A percentile compares a stretch with the other conserved stretches of the same genome.
Conservation (phyloP, 2,888 invertebrate genomes). For the Azorinus chamasolen region DNA sequence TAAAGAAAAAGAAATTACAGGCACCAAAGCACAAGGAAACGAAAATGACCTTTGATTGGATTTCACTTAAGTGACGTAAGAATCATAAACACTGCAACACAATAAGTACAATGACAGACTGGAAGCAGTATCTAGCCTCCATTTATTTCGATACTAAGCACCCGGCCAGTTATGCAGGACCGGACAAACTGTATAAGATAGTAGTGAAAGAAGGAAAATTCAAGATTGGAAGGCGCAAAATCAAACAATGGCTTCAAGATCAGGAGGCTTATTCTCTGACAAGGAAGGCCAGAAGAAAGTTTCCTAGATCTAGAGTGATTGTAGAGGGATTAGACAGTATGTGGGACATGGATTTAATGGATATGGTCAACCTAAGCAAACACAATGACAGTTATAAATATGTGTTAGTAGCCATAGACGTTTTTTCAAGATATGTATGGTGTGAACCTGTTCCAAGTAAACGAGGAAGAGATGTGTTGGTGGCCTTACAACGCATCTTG, state of each 20-base stretch:
- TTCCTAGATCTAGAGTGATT: too few relatives aligned
- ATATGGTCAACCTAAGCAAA: slow-evolving; percentile 22
- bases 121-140: slow-evolving; percentile 6
- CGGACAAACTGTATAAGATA: slow-evolving; percentile 11
- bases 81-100: too few relatives aligned
- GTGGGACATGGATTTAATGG: slow-evolving; percentile 46
- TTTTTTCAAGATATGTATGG: slow-evolving; percentile 32
- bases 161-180: slow-evolving; percentile 10
- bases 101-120: too few relatives aligned
- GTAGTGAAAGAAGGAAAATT: not conserved
- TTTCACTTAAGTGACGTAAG: too few relatives aligned
- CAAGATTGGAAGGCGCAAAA: slow-evolving; percentile 33
- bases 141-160: slow-evolving; percentile 15
- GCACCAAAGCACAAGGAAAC: too few relatives aligned
- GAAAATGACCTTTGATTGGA: too few relatives aligned
- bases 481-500: slow-evolving; percentile 34
- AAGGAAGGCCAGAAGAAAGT: too few relatives aligned
- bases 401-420: slow-evolving; percentile 29
- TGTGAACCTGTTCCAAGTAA: slow-evolving; percentile 43
- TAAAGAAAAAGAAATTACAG: too few relatives aligned
- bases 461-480: slow-evolving; percentile 17
- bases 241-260: slow-evolving; percentile 48
- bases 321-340: slow-evolving; percentile 45
- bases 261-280: slow-evolving; percentile 49
- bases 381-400: slow-evolving; percentile 36